These are phyloP conservation scores for Mythimna loreyi DNA, from an alignment of 2,888 invertebrate genomes.

Conservation along the genomic window DNA sequence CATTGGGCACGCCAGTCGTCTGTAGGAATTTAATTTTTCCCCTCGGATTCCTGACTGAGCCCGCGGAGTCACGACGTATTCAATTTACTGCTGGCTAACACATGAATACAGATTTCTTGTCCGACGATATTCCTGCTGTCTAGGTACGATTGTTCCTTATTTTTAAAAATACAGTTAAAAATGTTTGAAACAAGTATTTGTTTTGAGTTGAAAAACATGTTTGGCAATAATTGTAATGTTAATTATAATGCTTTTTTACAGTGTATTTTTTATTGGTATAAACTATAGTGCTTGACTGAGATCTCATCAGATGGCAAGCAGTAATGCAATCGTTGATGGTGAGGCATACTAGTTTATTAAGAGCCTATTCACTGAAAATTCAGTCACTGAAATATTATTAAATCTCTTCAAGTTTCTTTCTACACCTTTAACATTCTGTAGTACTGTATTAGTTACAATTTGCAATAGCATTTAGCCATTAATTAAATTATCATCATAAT, in stretches of 20 bases:
- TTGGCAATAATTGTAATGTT: neutral
- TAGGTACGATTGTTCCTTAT: slow-evolving; percentile 1
- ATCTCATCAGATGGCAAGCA: too few relatives aligned
- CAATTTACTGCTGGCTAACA: slow-evolving; percentile 73
- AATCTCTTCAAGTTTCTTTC: neutral
- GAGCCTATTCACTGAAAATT: too few relatives aligned
- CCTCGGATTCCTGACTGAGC: slow-evolving; percentile 72
- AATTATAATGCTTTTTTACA: neutral
- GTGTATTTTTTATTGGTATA: too few relatives aligned
- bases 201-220: neutral
- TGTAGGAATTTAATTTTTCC: slow-evolving; percentile 85
- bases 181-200: too few relatives aligned
- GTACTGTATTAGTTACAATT: neutral
- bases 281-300: too few relatives aligned
- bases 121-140: slow-evolving; percentile 32
- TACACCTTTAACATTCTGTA: neutral
- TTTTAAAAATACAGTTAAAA: neutral
- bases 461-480: neutral
- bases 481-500: too few relatives aligned
- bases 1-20: slow-evolving; percentile 62
- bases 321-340: too few relatives aligned
- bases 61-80: slow-evolving; percentile 73
- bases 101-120: slow-evolving; percentile 80
- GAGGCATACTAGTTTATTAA: too few relatives aligned
- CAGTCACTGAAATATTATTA: neutral